Conservation (phyloP, 2,888 invertebrate genomes). For the Trilocha varians region DNA sequence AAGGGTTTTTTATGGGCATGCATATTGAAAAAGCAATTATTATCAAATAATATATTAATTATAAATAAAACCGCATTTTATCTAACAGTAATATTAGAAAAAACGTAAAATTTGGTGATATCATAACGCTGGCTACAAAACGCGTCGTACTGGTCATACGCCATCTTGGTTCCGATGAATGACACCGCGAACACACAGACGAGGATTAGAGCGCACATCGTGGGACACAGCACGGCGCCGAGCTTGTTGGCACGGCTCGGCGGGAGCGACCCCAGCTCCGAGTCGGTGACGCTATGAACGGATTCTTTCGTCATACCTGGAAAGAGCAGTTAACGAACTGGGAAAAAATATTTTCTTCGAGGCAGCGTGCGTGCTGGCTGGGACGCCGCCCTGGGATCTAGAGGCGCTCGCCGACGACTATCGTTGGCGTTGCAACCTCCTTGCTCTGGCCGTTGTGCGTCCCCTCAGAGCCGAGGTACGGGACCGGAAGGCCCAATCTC, state of each 20-base stretch:
- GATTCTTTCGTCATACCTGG: constrained; percentile 45
- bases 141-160: constrained; percentile 47
- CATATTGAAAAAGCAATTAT: no score
- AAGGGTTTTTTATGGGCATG: no score
- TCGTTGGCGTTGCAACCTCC: no score
- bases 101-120: constrained; percentile 36
- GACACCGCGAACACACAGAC: constrained; percentile 38
- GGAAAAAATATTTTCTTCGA: no score
- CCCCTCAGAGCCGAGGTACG: no score
- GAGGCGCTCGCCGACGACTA: no score
- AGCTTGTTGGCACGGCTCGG: constrained; percentile 32
- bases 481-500: no score
- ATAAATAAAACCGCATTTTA: constrained; percentile 7
- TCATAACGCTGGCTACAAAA: constrained; percentile 40
- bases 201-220: constrained; percentile 45
- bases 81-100: constrained; percentile 31
- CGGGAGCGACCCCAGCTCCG: constrained; percentile 37
- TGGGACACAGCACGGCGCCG: constrained; percentile 50
- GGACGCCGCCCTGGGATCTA: no score
- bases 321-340: no score
- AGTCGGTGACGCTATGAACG: constrained; percentile 34
- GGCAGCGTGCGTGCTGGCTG: no score
- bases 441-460: no score
- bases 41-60: no score
- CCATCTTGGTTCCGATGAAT: constrained; percentile 43